Base-by-base conservation (phyloP, 2,113 vertebrate species). In the Pygoscelis antarcticus region DNA sequence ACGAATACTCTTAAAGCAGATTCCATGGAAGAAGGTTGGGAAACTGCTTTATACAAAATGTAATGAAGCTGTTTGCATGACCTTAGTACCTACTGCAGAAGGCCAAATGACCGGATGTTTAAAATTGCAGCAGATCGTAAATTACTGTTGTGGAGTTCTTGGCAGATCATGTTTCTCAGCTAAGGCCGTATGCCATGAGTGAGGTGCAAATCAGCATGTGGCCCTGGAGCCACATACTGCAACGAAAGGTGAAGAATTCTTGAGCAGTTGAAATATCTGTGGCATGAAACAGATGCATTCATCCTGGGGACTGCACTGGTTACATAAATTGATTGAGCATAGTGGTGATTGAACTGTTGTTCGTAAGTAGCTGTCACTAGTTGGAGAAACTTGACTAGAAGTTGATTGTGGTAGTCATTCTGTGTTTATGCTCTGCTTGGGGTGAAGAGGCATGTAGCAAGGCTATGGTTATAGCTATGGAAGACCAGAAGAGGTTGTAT, bases 241-340 rank as follows among this genome's bases (percentile, higher is more conserved):
- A 72, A 13, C 0, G 3, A 69, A 42, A 66, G 27, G 13, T 51
- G 52, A 79, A 64, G 60, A 78, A 54, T 47, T 44, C 44, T 57
- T 47, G 26, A 49, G 36, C 16, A 42, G 34, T 25, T 89, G 70
- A 68, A 87, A 12, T 32, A 44, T 9, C 36, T 65, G 42, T 81
- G 52, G 6, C 12, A 4, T 20, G 38, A 55, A 87, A 51, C 42
- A 84, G n/a, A 30, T 60, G 30, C 5, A 4, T n/a, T 80, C 11
- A 34, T 87, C 27, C 11, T n/a, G 64, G 55, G 32, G 34, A 26
- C 30, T 64, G 12, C 32, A 5, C 51, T 64, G 42, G 18, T 44
- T 57, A 11, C 0, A 0, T 23, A 60, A 36, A 27, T 29, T 42
- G 42, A 25, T 47, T 20, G 13, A 60, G 38, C 15, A 7, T 3